Evolutionary conservation across 2,113 vertebrate species (phyloP).

Genomic region (Sprattus sprattus): DNA sequence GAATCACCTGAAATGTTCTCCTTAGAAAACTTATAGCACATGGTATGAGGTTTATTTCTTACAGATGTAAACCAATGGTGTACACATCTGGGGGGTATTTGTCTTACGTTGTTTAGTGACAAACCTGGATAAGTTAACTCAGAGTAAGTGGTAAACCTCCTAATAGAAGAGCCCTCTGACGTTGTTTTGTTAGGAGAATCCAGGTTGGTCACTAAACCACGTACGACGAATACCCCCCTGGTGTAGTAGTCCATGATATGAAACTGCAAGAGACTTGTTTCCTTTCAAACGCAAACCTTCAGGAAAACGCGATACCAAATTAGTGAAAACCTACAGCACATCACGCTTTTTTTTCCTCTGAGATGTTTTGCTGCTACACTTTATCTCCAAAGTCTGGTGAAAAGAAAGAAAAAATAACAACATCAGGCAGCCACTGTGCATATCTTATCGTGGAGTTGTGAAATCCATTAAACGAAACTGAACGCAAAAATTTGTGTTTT

Average conservation of each 20-base stretch:
- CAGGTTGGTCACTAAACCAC: too few relatives aligned
- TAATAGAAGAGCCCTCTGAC: too few relatives aligned
- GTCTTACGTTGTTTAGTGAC: too few relatives aligned
- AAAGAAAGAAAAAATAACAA: not conserved
- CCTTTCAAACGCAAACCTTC: not conserved
- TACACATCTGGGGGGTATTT: not conserved
- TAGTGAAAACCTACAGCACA: not conserved
- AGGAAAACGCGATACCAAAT: constrained; percentile 10
- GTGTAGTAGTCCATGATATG: not conserved
- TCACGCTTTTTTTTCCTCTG: not conserved
- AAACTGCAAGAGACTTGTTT: not conserved
- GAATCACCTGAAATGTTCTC: not conserved
- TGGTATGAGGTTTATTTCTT: not conserved
- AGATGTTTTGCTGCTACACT: constrained; percentile 1
- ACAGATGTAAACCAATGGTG: not conserved
- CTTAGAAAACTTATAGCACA: constrained; percentile 1
- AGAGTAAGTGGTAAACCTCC: too few relatives aligned
- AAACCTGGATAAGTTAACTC: too few relatives aligned
- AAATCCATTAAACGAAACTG: constrained; percentile 9
- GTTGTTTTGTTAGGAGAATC: too few relatives aligned
- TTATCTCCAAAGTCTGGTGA: constrained; percentile 15
- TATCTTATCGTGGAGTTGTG: constrained; percentile 8
- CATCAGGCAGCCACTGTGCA: constrained; percentile 9
- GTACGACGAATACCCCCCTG: not conserved
- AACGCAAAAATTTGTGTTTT: not conserved